Percentiles rank a stretch among this genome's conserved stretches.
These are phyloP conservation scores for Liopterus haemorrhoidalis DNA, from an alignment of 2,888 invertebrate genomes.

Conservation along the genomic window DNA sequence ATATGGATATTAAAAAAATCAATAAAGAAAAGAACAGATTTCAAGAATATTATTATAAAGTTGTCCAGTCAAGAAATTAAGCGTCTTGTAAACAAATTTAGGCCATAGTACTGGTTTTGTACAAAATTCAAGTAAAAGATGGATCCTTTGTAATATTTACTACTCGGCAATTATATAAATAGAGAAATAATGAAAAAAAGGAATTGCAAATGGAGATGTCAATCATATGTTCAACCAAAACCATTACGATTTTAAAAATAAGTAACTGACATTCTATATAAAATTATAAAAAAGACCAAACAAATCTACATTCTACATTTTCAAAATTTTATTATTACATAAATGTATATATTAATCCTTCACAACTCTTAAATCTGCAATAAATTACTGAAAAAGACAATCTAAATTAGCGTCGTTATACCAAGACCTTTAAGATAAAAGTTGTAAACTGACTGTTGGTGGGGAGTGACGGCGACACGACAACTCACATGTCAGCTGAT, in stretches of 20 bases:
- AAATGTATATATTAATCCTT: not conserved
- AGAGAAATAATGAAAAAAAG: no score
- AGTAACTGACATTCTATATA: no score
- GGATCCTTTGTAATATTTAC: not conserved
- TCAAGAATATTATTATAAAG: no score
- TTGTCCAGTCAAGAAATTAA: no score
- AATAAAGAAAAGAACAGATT: no score
- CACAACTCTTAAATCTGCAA: not conserved
- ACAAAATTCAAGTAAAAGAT: not conserved
- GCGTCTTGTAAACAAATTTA: no score
- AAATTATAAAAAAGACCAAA: no score
- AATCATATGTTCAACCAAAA: conserved; percentile 13
- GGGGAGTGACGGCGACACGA: conserved; percentile 13
- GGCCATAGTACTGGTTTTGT: not conserved
- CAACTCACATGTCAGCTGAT: no score
- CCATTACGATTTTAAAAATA: conserved; percentile 12
- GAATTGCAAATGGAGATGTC: conserved; percentile 15
- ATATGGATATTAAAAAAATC: no score
- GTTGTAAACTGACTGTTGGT: conserved; percentile 12
- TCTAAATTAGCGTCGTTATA: conserved; percentile 2
- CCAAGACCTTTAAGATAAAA: conserved; percentile 12
- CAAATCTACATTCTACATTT: no score
- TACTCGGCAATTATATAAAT: not conserved
- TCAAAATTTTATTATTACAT: not conserved
- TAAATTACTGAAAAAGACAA: conserved; percentile 2